Base-by-base conservation (phyloP, 2,797 vertebrate species). In the Scomberomorus guttatus region DNA sequence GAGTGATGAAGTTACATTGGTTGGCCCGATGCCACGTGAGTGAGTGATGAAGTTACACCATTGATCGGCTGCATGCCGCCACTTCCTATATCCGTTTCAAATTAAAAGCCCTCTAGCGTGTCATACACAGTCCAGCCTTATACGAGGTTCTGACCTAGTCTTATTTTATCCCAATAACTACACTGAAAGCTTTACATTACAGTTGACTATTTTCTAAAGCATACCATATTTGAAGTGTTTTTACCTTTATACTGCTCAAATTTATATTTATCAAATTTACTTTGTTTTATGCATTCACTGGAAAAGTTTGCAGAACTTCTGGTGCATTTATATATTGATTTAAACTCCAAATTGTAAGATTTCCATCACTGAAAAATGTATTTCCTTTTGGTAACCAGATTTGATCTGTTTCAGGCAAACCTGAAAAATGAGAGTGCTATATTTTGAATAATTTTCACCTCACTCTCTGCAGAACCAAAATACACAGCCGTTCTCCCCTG, bases 261-360 rank as follows among this genome's bases (percentile, higher is more conserved):
- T 72, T 59, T 18, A 37, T 3, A 46, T 3, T 60, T 20, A 3
- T 68, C 54, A 60, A 48, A 67, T 27, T 52, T 44, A 56, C 27
- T 51, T 64, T 18, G 11, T 51, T 69, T 68, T 72, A 46, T 65
- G 24, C 50, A 69, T 82, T 76, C 63, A 75, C 75, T 72, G 14
- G 61, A 66, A 76, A 76, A 51, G 20, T 72, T 76, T 70, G 58
- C 39, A 73, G 51, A 84, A 7, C 46, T 80, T 76, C 20, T 68
- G 64, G 20, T 72, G 57, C 34, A 27, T 71, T 63, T 61, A 57
- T 59, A 3, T 60, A 57, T 64, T 56, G 70, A 82, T 82, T 62
- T 55, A 10, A 50, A 11, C 52, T 54, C 29, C 3, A 56, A 13
- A 48, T 79, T 60, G 54, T 3, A 72, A 65, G 48, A 62, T 61